Evolutionary conservation across 1,140 invertebrate genomes (phyloP), one percentile per base, ranked within the genome.

Genomic region (Hyposmocoma kahamanoa): DNA sequence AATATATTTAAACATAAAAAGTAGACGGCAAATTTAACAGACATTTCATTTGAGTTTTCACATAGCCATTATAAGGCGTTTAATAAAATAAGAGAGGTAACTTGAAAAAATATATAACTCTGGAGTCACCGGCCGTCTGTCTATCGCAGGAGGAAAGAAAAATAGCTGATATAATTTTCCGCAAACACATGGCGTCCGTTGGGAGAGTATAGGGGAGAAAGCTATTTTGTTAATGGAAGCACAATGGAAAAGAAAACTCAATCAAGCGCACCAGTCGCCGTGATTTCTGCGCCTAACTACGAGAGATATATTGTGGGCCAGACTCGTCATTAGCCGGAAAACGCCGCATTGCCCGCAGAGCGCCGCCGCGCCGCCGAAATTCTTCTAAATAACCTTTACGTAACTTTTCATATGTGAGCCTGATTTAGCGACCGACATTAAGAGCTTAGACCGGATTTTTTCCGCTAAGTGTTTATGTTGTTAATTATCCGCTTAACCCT

Each of bases 201-300:
- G 45, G 47, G 59, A 56, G 59, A 62, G 39, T 53, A 54, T 60
- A 65, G 67, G 67, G 70, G 62, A 66, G 67, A 77, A 79, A 72
- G 72, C 80, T 75, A 78, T 84, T 80, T 70, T 71, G 69, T 73
- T 80, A 84, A 84, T 81, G 75, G 76, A 72, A 54, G 67, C 69
- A 78, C 75, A 78, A 78, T 81, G 77, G 71, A 70, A 77, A 79
- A 81, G 77, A 74, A 78, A 80, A 79, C 72, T 81, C 75, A 84
- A 84, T 84, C 75, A 84, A 74, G 70, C 68, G 72, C 70, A 77
- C 70, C 59, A 73, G 70, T 71, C 66, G 62, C 69, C 59, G 71
- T 77, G 79, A 83, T 83, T 77, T 77, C 75, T 80, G 72, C 67
- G 74, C 69, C 71, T 78, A 81, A 78, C 71, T 78, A 76, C 67